Conservation (phyloP, 2,113 vertebrate genomes). For the Gobiocypris rarus region DNA sequence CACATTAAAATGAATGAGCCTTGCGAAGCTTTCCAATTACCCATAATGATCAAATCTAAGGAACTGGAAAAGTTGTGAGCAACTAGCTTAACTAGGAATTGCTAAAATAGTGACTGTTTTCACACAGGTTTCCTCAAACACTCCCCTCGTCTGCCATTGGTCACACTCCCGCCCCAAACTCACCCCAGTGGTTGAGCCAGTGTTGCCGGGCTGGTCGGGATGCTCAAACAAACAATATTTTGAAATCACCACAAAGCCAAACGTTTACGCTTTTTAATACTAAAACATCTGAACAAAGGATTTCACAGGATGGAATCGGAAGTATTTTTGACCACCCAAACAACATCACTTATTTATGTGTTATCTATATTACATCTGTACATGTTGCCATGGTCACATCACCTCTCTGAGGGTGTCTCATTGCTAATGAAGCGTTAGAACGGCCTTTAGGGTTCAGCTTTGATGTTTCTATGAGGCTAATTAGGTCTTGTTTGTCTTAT, state of each 20-base stretch:
- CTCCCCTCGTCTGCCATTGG: neutral
- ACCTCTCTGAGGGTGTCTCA: conserved; percentile 45
- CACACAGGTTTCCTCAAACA: neutral
- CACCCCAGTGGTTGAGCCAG: neutral
- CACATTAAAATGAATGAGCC: neutral
- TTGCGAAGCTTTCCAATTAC: neutral
- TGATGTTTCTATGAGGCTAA: conserved; percentile 64
- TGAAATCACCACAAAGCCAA: neutral
- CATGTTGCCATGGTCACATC: conserved; percentile 48
- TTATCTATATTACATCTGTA: conserved; percentile 42
- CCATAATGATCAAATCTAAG: neutral
- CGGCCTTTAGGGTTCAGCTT: conserved; percentile 63
- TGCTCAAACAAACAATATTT: neutral
- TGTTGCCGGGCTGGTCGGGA: neutral
- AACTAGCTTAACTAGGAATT: neutral
- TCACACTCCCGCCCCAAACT: neutral
- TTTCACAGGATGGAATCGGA: neutral
- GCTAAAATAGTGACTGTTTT: neutral
- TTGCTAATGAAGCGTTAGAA: conserved; percentile 64
- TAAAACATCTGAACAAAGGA: neutral
- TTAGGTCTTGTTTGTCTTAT: conserved; percentile 60
- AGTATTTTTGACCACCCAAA: neutral
- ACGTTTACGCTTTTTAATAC: neutral
- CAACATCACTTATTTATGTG: conserved; percentile 16
- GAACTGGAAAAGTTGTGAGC: neutral